Evolutionary conservation across 64 coral and sea anemone genomes (phyloP).

Genomic region (Montipora capricornis): DNA sequence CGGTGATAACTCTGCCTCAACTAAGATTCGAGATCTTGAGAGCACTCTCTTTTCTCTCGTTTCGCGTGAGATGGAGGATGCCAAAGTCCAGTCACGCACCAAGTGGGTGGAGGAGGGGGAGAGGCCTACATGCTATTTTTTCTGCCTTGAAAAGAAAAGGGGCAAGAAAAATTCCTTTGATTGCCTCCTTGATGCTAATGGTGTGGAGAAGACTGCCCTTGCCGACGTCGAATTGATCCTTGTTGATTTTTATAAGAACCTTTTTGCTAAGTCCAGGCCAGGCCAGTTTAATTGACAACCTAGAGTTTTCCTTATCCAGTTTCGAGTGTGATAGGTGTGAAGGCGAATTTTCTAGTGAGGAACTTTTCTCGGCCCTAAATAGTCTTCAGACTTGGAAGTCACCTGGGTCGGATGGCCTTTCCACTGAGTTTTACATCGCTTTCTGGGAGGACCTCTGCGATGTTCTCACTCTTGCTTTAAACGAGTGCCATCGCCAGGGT

Average conservation of each 20-base stretch:
- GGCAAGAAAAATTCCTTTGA: neutral
- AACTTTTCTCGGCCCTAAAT: neutral
- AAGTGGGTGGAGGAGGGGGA: conserved; percentile 61
- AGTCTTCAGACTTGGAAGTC: conserved; percentile 1
- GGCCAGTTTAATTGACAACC: neutral
- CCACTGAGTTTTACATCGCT: conserved; percentile 8
- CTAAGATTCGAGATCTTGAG: neutral
- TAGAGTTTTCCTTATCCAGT: neutral
- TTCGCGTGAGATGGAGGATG: neutral
- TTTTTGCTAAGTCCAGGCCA: neutral
- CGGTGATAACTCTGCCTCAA: neutral
- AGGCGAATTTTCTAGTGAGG: neutral
- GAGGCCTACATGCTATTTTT: conserved; percentile 2
- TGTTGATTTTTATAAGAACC: neutral
- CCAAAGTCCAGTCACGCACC: neutral
- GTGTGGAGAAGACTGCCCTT: neutral
- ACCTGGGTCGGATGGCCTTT: conserved; percentile 18
- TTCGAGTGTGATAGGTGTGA: neutral
- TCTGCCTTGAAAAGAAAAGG: neutral
- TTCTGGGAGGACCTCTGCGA: conserved; percentile 23
- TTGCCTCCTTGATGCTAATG: neutral
- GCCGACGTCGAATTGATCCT: neutral
- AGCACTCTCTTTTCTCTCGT: neutral
- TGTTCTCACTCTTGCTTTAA: neutral
- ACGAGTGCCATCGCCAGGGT: neutral